A percentile compares a stretch with the other conserved stretches of the same genome.
phyloP scores from a whole-genome alignment of 1,140 invertebrate genomes.

The Ptiloglossa arizonensis region DNA sequence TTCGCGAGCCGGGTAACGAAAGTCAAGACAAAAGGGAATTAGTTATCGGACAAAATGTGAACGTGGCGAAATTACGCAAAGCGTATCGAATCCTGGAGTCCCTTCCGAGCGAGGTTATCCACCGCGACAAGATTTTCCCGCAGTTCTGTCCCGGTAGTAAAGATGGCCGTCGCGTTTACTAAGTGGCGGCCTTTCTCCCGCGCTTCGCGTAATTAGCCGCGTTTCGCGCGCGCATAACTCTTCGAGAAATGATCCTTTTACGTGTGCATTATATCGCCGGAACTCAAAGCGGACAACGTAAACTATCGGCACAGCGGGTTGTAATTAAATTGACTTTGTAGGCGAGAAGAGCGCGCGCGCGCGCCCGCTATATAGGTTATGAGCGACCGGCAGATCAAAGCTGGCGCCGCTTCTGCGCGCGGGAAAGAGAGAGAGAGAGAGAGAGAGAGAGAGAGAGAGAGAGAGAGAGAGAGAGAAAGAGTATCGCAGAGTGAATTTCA shows the following conservation, averaged over 20 bases:
- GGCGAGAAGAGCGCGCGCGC: slow-evolving; percentile 6
- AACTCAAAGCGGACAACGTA: slow-evolving; percentile 28
- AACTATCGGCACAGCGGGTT: slow-evolving; percentile 5
- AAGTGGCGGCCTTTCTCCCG: background rate
- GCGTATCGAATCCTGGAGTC: too few species aligned
- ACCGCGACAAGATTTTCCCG: background rate
- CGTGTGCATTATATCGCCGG: slow-evolving; percentile 10
- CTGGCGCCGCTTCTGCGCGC: background rate
- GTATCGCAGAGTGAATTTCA: slow-evolving; percentile 5
- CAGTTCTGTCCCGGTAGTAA: background rate
- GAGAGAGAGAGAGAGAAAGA: background rate
- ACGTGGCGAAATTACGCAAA: background rate
- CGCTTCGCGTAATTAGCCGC: slow-evolving; percentile 18
- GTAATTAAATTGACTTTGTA: slow-evolving; percentile 36
- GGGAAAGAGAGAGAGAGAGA: background rate
- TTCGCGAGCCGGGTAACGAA: background rate
- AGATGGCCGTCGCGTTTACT: background rate
- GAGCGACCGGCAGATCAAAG: slow-evolving; percentile 20
- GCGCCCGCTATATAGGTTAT: background rate
- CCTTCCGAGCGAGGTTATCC: background rate
- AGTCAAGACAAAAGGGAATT: background rate
- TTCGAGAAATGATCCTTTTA: slow-evolving; percentile 27
- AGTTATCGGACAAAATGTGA: background rate
- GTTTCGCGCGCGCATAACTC: slow-evolving; percentile 6
- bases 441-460: background rate